Conservation (phyloP, 2,888 invertebrate species). For the Mimachlamys varia region DNA sequence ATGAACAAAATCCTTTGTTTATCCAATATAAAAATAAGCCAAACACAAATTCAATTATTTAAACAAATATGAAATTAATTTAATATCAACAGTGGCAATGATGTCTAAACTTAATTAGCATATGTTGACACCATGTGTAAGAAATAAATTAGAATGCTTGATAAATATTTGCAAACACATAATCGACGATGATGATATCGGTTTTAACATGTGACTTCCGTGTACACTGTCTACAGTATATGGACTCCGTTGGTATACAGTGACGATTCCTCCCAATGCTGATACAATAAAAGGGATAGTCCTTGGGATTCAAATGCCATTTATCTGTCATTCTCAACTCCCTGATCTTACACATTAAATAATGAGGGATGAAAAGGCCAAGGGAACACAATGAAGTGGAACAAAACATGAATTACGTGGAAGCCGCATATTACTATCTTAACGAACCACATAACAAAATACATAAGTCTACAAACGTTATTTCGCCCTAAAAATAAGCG, state of each 20-base stretch:
- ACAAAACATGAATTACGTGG: not conserved
- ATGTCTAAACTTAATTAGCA: conserved; percentile 28
- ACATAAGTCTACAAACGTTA: not conserved
- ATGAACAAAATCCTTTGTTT: not conserved
- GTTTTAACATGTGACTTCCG: not conserved
- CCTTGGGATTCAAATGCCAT: not conserved
- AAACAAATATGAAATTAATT: conserved; percentile 35
- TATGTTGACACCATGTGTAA: conserved; percentile 36
- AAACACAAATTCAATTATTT: conserved; percentile 23
- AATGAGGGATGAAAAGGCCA: not conserved
- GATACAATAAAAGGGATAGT: not conserved
- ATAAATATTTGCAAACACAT: conserved; percentile 24
- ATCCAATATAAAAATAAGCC: not conserved
- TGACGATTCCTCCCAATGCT: not conserved
- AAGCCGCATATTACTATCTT: not conserved
- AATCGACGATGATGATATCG: not conserved
- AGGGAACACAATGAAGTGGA: not conserved
- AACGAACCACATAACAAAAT: conserved; percentile 17
- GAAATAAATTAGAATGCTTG: conserved; percentile 33
- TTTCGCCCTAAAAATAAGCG: not conserved
- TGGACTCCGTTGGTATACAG: not conserved
- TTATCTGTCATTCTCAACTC: conserved; percentile 14
- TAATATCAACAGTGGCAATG: conserved; percentile 36
- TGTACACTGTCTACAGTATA: not conserved
- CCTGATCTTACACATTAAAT: not conserved